Base-by-base conservation (phyloP, 2,888 invertebrate species). In the Apoda limacodes region DNA sequence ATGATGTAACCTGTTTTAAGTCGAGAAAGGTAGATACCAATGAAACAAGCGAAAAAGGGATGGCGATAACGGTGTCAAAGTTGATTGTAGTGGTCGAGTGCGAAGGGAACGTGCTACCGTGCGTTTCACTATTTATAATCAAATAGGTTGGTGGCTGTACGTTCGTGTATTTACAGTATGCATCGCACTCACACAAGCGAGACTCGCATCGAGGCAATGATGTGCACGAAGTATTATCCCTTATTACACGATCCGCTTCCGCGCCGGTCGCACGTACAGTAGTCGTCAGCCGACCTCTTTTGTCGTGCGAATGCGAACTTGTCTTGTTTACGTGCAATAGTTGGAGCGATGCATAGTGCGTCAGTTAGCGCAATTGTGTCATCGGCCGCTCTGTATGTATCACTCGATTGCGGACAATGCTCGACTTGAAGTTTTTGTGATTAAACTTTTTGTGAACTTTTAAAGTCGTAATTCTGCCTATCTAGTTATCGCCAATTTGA, bases 61-160 rank as follows among this genome's bases (percentile, higher is more conserved):
- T 29, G 42, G 55, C 42, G 40, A 39, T 42, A 55, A 41, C 52
- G 50, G 61, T 62, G 57, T 66, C 60, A 59, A 66, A 59, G 70
- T 59, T 71, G 68, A 68, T 71, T 68, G 69, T 69, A 60, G 70
- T 64, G 60, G 68, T 67, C 47, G 62, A 74, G 70, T 71, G 66
- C 70, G 70, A 78, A 78, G 74, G 75, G 74, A 76, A 68, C 75
- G 70, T 72, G 78, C 78, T 78, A 76, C 80, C 67, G 80, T 76
- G 76, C 72, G 76, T 72, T 76, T 67, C 60, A 75, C 76, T 76
- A 75, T 78, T 78, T 78, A 74, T 78, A 76, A 76, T 78, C 69
- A 71, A 76, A 76, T 71, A 62, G 58, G 50, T 48, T 44, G 5
- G 43, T 50, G 52, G 39, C 40, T 46, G 47, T 50, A 75, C 76